Base-by-base conservation (phyloP, 2,113 vertebrate species). In the Chaetura pelagica region DNA sequence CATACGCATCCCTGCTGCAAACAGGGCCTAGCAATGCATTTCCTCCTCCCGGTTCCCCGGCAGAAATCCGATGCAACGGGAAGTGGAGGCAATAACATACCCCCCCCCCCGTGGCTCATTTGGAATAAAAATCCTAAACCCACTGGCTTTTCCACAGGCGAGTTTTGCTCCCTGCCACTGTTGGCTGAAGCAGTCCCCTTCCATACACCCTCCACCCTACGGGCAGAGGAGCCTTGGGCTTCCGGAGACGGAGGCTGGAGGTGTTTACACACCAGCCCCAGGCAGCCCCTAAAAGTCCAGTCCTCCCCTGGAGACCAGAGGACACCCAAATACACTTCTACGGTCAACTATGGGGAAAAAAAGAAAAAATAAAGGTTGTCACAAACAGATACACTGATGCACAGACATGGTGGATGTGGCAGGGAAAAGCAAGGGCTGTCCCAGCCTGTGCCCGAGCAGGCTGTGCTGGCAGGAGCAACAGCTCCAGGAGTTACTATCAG, bases 381-480 rank as follows among this genome's bases (percentile, higher is more conserved):
- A 15, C 24, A 79, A 79, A 51, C 12, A 9, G 6, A 20, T 2
- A 23, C 8, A 10, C 1, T 1, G 15, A n/a, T 11, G 18, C 38
- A 10, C 90, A 74, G 64, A 59, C 0, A 0, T 0, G 0, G 55
- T 4, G 26, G 44, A 71, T 12, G 27, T 0, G 0, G 38, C 55
- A 46, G 23, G 2, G 32, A 35, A 68, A 52, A 90, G 54, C 0
- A 3, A 67, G 68, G 59, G 30, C 6, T 46, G 59, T 4, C 57
- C 51, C 51, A 71, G 92, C 26, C 38, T 12, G 20, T 16, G 30
- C 44, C 78, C 38, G 21, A 57, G 34, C 40, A 51, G 67, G 6
- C 59, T 35, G n/a, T 49, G 84, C 54, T 1, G 2, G 42, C 44
- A 62, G 48, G 12, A 80, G 23, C 38, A 51, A 69, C 15, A 4